Conservation (phyloP, 2,113 vertebrate genomes). For the Centropus bengalensis region DNA sequence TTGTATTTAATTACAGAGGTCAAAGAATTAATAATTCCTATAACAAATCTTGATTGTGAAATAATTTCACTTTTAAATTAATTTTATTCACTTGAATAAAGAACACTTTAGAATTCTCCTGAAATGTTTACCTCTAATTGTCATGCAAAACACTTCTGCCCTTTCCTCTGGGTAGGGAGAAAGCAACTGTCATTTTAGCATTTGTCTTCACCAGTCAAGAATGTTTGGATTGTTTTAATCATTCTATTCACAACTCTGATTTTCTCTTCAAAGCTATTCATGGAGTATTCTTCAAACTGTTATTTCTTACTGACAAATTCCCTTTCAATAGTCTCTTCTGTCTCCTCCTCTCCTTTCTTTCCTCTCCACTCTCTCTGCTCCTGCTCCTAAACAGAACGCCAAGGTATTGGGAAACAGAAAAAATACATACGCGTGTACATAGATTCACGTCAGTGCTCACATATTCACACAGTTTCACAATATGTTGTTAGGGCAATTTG, state of each 20-base stretch:
- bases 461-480: neutral
- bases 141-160: conserved; percentile 49
- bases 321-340: neutral
- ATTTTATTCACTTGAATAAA: neutral
- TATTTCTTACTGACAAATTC: neutral
- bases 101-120: conserved; percentile 7
- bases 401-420: neutral
- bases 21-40: neutral
- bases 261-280: conserved; percentile 23
- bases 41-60: neutral
- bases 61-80: conserved; percentile 3
- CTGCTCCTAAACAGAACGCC: neutral
- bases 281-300: neutral
- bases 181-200: conserved; percentile 35
- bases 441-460: neutral
- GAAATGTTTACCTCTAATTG: conserved; percentile 59
- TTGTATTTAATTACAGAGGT: neutral
- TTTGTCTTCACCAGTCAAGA: conserved; percentile 41
- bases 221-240: conserved; percentile 7
- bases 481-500: neutral
- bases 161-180: conserved; percentile 34
- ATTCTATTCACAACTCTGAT: conserved; percentile 24
- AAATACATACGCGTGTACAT: neutral
- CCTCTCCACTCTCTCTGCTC: neutral
- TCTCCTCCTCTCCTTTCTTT: neutral